Percentiles rank a stretch among this genome's conserved stretches.
Conservation (phyloP, 2,797 vertebrate genomes). For the Aldrovandia affinis region DNA sequence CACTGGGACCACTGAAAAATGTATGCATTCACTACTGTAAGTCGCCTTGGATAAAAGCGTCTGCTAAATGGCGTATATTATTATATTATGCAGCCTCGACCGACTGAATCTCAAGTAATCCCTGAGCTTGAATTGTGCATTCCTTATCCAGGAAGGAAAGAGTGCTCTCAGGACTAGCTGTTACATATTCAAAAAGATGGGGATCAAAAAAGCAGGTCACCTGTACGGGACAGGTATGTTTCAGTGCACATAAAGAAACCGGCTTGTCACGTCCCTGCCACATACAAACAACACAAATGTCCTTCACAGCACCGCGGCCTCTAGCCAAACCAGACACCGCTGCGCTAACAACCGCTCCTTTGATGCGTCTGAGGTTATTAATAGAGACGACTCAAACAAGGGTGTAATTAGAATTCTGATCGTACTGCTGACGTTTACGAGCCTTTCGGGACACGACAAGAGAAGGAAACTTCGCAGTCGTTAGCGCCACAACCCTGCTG, state of each 20-base stretch:
- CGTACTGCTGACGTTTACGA: slow-evolving; percentile 60
- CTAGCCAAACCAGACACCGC: neutral
- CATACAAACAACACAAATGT: neutral
- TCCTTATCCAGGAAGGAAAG: neutral
- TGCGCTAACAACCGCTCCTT: neutral
- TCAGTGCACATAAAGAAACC: neutral
- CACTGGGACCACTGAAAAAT: too few species aligned
- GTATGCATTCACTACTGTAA: too few species aligned
- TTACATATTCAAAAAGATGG: neutral
- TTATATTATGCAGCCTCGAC: too few species aligned
- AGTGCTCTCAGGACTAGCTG: neutral
- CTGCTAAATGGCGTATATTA: too few species aligned
- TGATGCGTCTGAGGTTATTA: slow-evolving; percentile 33
- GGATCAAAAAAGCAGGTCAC: slow-evolving; percentile 7
- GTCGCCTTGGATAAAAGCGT: too few species aligned
- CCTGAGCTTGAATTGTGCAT: neutral
- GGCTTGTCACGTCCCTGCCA: neutral
- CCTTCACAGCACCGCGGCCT: neutral
- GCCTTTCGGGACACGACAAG: slow-evolving; percentile 57
- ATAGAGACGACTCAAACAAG: slow-evolving; percentile 56
- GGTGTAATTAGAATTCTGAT: slow-evolving; percentile 67
- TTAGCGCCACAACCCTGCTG: neutral
- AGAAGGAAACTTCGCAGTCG: slow-evolving; percentile 47
- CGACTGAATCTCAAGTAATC: neutral
- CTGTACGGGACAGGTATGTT: neutral